A percentile compares a stretch with the other conserved stretches of the same genome.
phyloP scores from a whole-genome alignment of 2,888 invertebrate species.

The Lasioglossum pauxillum region DNA sequence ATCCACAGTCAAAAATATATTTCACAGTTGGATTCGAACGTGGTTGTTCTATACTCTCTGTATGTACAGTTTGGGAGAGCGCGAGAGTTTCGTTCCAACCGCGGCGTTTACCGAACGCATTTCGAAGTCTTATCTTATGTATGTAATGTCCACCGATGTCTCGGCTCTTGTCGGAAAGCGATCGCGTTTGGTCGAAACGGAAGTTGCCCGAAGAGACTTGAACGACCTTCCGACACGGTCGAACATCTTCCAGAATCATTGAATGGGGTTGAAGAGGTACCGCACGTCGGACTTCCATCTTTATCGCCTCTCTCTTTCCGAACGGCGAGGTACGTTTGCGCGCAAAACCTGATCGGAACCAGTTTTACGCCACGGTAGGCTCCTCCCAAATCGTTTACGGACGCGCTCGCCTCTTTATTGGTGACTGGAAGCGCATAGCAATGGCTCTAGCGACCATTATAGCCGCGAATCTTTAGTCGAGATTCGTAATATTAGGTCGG shows the following conservation, averaged over 20 bases:
- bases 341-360: slow-evolving; percentile 61
- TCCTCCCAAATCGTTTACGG: slow-evolving; percentile 69
- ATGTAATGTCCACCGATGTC: neutral
- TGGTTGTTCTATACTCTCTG: neutral
- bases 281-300: neutral
- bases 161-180: neutral
- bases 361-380: slow-evolving; percentile 63
- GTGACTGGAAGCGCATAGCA: slow-evolving; percentile 27
- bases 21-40: slow-evolving; percentile 41
- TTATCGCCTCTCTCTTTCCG: neutral
- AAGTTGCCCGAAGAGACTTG: neutral
- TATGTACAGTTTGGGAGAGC: slow-evolving; percentile 12
- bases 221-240: neutral
- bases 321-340: neutral
- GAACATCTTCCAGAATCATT: neutral
- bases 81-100: neutral
- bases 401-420: slow-evolving; percentile 55
- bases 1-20: slow-evolving; percentile 56
- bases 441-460: neutral
- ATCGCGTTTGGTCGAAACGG: neutral
- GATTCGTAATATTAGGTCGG: neutral
- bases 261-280: neutral
- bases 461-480: neutral
- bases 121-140: neutral
- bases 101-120: neutral